Evolutionary conservation across 2,888 invertebrate species (phyloP).

Genomic region (Xestia rhomboidea): DNA sequence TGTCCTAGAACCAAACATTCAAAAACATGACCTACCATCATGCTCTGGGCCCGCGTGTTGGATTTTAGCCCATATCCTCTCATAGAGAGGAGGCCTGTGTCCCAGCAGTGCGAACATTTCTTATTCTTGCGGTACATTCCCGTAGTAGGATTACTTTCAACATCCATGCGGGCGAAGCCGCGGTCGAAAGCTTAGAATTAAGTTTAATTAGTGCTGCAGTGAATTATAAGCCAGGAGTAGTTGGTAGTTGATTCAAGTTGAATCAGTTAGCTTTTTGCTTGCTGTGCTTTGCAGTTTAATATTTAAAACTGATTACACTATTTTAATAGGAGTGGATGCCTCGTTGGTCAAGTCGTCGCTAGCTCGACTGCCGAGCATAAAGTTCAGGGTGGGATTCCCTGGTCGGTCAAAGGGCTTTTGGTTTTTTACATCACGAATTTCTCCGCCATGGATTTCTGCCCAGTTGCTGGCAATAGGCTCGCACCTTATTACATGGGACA

Average conservation of each 20-base stretch:
- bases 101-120: neutral
- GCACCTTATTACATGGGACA: neutral
- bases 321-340: neutral
- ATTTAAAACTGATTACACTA: neutral
- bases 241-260: neutral
- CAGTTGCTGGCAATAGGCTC: neutral
- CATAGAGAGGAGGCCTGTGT: too few species aligned
- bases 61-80: too few species aligned
- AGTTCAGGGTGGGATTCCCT: neutral
- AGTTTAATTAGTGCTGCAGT: neutral
- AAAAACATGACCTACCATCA: too few species aligned
- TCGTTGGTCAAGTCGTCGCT: neutral
- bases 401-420: neutral
- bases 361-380: neutral
- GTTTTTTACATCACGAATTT: neutral
- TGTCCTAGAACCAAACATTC: too few species aligned
- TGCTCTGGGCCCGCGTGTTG: too few species aligned
- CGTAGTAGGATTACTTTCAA: neutral
- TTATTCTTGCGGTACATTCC: neutral
- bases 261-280: slow-evolving; percentile 9
- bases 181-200: neutral
- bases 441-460: neutral
- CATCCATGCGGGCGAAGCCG: neutral
- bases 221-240: neutral
- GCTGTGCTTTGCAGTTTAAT: neutral